Conservation (phyloP, 2,888 invertebrate species). For the Hypsopygia costalis region DNA sequence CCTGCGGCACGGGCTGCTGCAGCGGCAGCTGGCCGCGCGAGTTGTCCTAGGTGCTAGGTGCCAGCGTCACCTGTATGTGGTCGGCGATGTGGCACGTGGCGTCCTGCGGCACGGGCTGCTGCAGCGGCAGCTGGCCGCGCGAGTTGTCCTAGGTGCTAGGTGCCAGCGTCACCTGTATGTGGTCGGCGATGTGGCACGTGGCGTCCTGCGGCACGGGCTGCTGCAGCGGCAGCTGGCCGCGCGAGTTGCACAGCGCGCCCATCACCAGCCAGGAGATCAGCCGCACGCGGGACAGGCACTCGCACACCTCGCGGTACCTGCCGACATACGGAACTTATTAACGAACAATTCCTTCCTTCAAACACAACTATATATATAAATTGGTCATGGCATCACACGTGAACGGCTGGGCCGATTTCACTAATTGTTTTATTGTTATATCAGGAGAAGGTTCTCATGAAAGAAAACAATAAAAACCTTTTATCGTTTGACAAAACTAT, state of each 20-base stretch:
- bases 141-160: slow-evolving; percentile 93
- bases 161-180: slow-evolving; percentile 88
- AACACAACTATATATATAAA: no score
- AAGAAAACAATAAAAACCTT: no score
- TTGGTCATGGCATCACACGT: no score
- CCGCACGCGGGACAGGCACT: slow-evolving; percentile 96
- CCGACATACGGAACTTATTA: slow-evolving; percentile 1
- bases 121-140: slow-evolving; percentile 77
- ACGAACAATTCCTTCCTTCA: no score
- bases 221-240: slow-evolving; percentile 81
- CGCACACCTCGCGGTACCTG: slow-evolving; percentile 94
- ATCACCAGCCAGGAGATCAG: slow-evolving; percentile 97
- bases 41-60: slow-evolving; percentile 93
- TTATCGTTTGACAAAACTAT: no score
- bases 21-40: slow-evolving; percentile 80
- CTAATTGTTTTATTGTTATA: no score
- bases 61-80: slow-evolving; percentile 93
- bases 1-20: slow-evolving; percentile 96
- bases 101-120: slow-evolving; percentile 96
- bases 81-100: slow-evolving; percentile 98
- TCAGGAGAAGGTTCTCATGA: no score
- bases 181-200: slow-evolving; percentile 97
- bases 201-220: slow-evolving; percentile 98
- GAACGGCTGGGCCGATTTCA: no score
- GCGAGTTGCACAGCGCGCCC: slow-evolving; percentile 94